phyloP scores from a whole-genome alignment of 2,888 invertebrate species.

The Tridacna gigas region DNA sequence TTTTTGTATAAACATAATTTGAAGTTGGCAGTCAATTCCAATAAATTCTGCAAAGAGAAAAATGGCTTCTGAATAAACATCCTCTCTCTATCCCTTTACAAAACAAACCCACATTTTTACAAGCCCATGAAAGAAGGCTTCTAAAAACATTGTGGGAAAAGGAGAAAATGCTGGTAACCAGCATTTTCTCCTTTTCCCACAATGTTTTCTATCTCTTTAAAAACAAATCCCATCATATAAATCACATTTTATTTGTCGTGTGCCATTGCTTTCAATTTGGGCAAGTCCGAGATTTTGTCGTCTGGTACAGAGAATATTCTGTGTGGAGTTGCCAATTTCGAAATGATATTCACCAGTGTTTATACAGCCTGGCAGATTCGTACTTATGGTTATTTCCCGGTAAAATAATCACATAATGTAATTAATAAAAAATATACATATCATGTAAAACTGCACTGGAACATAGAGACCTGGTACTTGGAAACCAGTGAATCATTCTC shows the following conservation, averaged over 20 bases:
- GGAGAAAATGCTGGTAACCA: no score
- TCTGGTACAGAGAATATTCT: slow-evolving; percentile 4
- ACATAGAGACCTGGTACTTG: slow-evolving; percentile 1
- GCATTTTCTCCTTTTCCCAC: no score
- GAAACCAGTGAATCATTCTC: neutral
- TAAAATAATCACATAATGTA: slow-evolving; percentile 28
- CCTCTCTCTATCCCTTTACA: neutral
- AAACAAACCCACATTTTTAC: neutral
- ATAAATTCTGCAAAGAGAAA: slow-evolving; percentile 60
- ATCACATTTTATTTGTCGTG: no score
- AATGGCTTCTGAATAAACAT: slow-evolving; percentile 60
- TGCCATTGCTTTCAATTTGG: no score
- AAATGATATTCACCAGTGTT: slow-evolving; percentile 53
- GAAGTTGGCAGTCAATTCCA: slow-evolving; percentile 54
- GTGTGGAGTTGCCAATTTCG: slow-evolving; percentile 39
- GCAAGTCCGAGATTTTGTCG: neutral
- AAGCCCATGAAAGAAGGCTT: no score
- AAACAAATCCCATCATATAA: no score
- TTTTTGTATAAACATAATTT: slow-evolving; percentile 59
- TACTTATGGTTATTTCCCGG: slow-evolving; percentile 17
- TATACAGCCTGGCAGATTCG: slow-evolving; percentile 40
- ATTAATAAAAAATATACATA: slow-evolving; percentile 31
- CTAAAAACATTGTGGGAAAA: no score
- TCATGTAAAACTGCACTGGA: slow-evolving; percentile 25
- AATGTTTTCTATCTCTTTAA: no score